These are phyloP conservation scores for Oegoconia quadripuncta DNA, from an alignment of 2,888 invertebrate genomes.

Conservation along the genomic window DNA sequence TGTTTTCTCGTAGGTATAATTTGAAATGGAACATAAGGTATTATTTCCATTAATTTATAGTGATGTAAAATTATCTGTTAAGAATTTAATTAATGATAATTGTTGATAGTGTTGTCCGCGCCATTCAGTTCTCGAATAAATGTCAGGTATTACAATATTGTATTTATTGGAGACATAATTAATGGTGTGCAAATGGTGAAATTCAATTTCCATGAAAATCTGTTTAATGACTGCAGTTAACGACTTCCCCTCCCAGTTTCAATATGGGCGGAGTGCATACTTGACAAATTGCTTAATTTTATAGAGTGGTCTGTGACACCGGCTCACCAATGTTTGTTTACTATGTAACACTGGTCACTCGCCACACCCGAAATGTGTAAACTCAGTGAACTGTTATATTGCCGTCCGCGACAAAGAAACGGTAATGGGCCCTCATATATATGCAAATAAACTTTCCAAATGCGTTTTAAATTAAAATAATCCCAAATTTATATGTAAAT, in stretches of 20 bases:
- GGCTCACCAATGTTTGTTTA: conserved; percentile 49
- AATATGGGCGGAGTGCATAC: conserved; percentile 55
- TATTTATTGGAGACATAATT: no score
- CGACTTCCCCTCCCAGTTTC: conserved; percentile 46
- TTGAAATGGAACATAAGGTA: conserved; percentile 4
- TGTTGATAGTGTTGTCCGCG: no score
- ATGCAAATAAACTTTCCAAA: conserved; percentile 72
- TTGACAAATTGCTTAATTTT: conserved; percentile 75
- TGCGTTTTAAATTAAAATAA: conserved; percentile 76
- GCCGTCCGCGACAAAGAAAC: conserved; percentile 61
- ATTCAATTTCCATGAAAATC: conserved; percentile 45
- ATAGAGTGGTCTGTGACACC: conserved; percentile 69
- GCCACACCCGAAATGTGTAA: conserved; percentile 39
- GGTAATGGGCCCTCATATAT: conserved; percentile 65
- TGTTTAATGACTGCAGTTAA: conserved; percentile 43
- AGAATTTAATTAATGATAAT: no score
- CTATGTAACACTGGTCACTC: conserved; percentile 28
- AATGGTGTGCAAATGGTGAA: conserved; percentile 16
- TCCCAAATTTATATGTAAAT: conserved; percentile 76
- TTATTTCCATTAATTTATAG: no score
- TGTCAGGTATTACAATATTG: no score
- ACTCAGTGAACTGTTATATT: conserved; percentile 61
- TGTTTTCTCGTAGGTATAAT: conserved; percentile 16
- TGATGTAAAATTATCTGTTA: no score
- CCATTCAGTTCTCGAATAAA: no score